Evolutionary conservation across 2,797 vertebrate species (phyloP).

Genomic region (Smutsia gigantea): DNA sequence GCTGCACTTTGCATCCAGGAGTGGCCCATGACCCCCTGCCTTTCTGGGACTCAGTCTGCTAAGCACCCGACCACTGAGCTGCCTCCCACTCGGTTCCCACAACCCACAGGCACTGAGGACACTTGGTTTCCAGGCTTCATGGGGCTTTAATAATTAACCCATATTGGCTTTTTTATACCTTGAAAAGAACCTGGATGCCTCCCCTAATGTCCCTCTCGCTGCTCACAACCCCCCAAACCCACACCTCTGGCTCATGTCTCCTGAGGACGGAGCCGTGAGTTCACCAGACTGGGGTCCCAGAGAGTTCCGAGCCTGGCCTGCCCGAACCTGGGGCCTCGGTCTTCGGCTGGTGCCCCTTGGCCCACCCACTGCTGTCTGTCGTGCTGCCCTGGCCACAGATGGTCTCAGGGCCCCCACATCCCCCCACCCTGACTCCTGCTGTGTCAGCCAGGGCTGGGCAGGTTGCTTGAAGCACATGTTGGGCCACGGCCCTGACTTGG

Average conservation of each 20-base stretch:
- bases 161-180: no score
- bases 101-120: rapidly evolving
- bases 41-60: not conserved
- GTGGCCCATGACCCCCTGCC: rapidly evolving
- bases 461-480: not conserved
- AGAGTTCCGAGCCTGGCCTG: not conserved
- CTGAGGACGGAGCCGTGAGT: not conserved
- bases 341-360: not conserved
- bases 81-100: rapidly evolving
- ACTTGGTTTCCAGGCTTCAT: not conserved
- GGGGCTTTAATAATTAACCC: not conserved
- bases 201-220: rapidly evolving
- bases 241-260: not conserved
- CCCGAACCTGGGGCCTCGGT: not conserved
- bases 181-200: not conserved
- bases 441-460: rapidly evolving
- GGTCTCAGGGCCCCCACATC: not conserved
- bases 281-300: not conserved
- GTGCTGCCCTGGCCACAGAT: no score
- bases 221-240: rapidly evolving
- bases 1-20: not conserved
- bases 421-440: not conserved
- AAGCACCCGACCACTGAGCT: rapidly evolving
- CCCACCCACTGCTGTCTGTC: no score
- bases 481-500: not conserved